Evolutionary conservation across 2,113 vertebrate genomes (phyloP).

Genomic region (Zapus hudsonius): DNA sequence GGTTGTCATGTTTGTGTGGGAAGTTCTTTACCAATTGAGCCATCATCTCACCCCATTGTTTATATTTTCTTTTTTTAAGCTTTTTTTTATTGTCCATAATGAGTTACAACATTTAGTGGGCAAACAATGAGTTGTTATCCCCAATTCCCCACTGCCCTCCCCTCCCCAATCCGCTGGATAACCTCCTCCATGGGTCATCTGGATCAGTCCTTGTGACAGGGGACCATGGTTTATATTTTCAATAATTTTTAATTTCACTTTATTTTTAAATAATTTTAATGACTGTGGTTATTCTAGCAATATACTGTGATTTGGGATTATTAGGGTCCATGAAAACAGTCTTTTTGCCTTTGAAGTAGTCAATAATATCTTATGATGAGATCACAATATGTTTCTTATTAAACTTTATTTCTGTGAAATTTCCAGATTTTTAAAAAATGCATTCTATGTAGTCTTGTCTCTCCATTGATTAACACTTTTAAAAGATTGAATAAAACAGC

Average conservation of each 20-base stretch:
- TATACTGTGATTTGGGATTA: neutral
- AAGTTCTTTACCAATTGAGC: too few relatives aligned
- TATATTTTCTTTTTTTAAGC: neutral
- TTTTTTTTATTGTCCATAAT: too few relatives aligned
- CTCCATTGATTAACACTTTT: neutral
- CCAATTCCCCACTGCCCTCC: too few relatives aligned
- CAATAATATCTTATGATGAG: neutral
- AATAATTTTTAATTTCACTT: neutral
- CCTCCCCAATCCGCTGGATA: too few relatives aligned
- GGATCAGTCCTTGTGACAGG: too few relatives aligned
- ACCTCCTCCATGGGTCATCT: too few relatives aligned
- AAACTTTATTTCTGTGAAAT: neutral
- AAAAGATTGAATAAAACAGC: conserved; percentile 5
- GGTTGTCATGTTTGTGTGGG: too few relatives aligned
- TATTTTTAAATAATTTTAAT: neutral
- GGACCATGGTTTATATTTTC: neutral
- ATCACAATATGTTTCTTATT: neutral
- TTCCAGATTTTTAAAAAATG: neutral
- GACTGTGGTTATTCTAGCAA: neutral
- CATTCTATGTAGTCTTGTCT: neutral
- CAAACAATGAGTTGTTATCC: too few relatives aligned
- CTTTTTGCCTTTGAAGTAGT: conserved; percentile 19
- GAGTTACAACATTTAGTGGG: too few relatives aligned
- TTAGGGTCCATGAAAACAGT: neutral
- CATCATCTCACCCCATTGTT: too few relatives aligned